Conservation (phyloP, 1,140 invertebrate genomes). For the Caenorhabditis briggsae region DNA sequence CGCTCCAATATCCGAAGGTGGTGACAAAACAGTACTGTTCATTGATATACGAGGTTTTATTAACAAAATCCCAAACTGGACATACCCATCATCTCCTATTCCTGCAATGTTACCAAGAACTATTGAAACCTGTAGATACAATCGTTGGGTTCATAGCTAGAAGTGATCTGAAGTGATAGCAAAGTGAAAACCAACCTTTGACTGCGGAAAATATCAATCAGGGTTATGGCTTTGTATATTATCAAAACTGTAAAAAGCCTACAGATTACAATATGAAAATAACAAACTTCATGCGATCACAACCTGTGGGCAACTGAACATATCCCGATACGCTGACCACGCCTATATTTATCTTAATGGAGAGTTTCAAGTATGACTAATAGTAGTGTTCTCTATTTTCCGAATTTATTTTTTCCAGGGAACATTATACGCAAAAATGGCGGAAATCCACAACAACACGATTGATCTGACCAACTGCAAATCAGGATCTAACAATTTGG, state of each 20-base stretch:
- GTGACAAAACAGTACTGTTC: background rate
- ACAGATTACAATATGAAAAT: no score
- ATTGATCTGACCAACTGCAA: background rate
- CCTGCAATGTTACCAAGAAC: slow-evolving; percentile 23
- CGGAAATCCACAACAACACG: background rate
- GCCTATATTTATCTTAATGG: background rate
- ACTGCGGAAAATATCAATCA: background rate
- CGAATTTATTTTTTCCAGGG: background rate
- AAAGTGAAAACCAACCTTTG: background rate
- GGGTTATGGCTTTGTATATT: slow-evolving; percentile 16
- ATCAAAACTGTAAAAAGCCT: background rate
- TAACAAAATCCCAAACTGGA: slow-evolving; percentile 12
- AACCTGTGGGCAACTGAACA: background rate
- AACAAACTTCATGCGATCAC: background rate
- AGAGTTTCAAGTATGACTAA: background rate
- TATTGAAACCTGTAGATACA: background rate
- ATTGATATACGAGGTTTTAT: slow-evolving; percentile 35
- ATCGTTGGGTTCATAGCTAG: background rate
- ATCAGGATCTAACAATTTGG: slow-evolving; percentile 22
- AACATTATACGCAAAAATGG: slow-evolving; percentile 1
- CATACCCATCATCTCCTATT: slow-evolving; percentile 10
- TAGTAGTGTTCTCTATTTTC: background rate
- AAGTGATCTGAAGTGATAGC: background rate
- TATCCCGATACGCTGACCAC: background rate
- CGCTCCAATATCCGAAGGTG: slow-evolving; percentile 53